A percentile compares a stretch with the other conserved stretches of the same genome.
These are phyloP conservation scores for Notolabrus celidotus DNA, from an alignment of 2,797 vertebrate genomes.

Conservation along the genomic window DNA sequence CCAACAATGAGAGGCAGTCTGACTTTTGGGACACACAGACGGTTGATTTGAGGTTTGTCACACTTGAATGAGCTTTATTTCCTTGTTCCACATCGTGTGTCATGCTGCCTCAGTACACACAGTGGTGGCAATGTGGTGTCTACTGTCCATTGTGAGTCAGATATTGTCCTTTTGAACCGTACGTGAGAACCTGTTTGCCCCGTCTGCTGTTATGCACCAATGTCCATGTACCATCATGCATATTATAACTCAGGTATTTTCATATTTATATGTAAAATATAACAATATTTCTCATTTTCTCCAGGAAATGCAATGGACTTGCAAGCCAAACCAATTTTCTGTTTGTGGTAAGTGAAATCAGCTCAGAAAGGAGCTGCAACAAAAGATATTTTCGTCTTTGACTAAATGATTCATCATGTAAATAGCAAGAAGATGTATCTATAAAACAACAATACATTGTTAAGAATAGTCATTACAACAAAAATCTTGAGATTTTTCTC, in stretches of 20 bases:
- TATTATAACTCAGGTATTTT: neutral
- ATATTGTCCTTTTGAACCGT: conserved; percentile 7
- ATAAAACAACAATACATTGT: too few relatives aligned
- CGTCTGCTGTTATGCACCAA: neutral
- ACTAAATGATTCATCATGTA: too few relatives aligned
- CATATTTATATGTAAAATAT: conserved; percentile 19
- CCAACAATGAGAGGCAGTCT: conserved; percentile 30
- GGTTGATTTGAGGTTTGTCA: conserved; percentile 40
- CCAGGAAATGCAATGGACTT: neutral
- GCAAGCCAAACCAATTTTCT: neutral
- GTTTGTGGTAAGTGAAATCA: neutral
- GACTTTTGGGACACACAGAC: conserved; percentile 28
- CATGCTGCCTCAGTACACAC: conserved; percentile 34
- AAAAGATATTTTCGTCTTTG: neutral
- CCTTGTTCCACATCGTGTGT: conserved; percentile 34
- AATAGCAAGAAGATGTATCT: too few relatives aligned
- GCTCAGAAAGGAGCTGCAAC: neutral
- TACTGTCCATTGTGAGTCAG: conserved; percentile 29
- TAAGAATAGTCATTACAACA: too few relatives aligned
- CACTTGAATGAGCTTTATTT: conserved; percentile 53
- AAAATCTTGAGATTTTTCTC: too few relatives aligned
- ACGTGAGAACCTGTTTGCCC: neutral
- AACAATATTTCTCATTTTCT: conserved; percentile 6
- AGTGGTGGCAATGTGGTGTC: conserved; percentile 6
- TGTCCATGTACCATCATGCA: neutral